Percentiles rank a stretch among this genome's conserved stretches.
Evolutionary conservation across 2,113 vertebrate genomes (phyloP).

Genomic region (Tragelaphus strepsiceros): DNA sequence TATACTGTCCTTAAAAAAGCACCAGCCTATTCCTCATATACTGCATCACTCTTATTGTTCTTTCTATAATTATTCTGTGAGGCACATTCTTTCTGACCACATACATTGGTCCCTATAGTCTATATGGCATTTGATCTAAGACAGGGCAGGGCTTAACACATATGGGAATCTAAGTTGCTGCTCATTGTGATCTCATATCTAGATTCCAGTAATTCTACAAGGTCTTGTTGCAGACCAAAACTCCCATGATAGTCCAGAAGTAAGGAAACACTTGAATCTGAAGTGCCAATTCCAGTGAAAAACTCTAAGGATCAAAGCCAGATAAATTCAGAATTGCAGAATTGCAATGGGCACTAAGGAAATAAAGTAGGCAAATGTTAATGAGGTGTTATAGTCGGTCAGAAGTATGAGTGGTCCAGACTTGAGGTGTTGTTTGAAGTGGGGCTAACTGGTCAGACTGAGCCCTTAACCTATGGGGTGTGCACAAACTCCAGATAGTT

Average conservation of each 20-base stretch:
- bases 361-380: background rate
- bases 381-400: background rate
- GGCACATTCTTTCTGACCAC: background rate
- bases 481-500: background rate
- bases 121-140: background rate
- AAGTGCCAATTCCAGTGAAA: background rate
- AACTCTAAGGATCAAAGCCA: background rate
- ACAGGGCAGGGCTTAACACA: background rate
- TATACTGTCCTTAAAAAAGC: background rate
- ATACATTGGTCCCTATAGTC: background rate
- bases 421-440: background rate
- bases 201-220: background rate
- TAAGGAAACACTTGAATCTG: background rate
- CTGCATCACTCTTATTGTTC: background rate
- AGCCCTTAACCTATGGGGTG: background rate
- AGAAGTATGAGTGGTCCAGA: background rate
- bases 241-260: background rate
- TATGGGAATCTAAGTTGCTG: background rate
- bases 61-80: background rate
- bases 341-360: background rate
- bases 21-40: background rate
- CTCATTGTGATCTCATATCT: background rate
- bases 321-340: background rate
- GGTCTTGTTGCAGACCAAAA: background rate
- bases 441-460: background rate